Base-by-base conservation (phyloP, 1,140 invertebrate species). In the Drosophila mojavensis region DNA sequence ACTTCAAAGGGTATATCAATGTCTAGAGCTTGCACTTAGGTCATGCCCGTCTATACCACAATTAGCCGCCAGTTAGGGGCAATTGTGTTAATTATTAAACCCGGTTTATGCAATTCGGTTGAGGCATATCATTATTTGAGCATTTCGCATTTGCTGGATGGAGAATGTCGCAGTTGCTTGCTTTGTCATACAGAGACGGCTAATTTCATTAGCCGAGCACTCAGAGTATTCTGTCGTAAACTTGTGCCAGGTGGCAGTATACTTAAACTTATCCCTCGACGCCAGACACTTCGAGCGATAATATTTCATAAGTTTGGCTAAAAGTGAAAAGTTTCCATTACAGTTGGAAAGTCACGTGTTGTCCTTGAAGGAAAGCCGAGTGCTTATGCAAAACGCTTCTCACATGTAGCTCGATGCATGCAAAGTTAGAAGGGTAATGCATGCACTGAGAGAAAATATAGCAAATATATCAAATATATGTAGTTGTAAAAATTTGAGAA, bases 281-380 rank as follows among this genome's bases (percentile, higher is more conserved):
- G 20, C 30, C 13, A 15, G 26, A 39, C 55, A 60, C 53, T 71
- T 50, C 15, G 28, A 11, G 43, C 56, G 56, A 11, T 26, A 63
- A 63, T 70, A 47, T 48, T 70, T 56, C 39, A 63, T 70, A 50
- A 56, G 28, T 20, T 56, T 50, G n/a, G n/a, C 7, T 0, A 3
- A 7, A 28, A n/a, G 28, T 13, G 73, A 26, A 68, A 64, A 53
- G 36, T 66, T 66, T 33, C 41, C 48, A 48, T 55, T 33, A 48
- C 54, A 63, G 68, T 60, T 47, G 47, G 50, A 47, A 64, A 76
- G 72, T 72, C 65, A 72, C 56, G 53, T 64, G 47, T 39, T 54
- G 48, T 81, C 62, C 70, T 58, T 78, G 74, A 78, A 78, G 76
- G 43, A 41, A 33, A 50, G 20, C 30, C 28, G n/a, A 20, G 5